Conservation (phyloP, 2,888 invertebrate species). For the Tuta absoluta region DNA sequence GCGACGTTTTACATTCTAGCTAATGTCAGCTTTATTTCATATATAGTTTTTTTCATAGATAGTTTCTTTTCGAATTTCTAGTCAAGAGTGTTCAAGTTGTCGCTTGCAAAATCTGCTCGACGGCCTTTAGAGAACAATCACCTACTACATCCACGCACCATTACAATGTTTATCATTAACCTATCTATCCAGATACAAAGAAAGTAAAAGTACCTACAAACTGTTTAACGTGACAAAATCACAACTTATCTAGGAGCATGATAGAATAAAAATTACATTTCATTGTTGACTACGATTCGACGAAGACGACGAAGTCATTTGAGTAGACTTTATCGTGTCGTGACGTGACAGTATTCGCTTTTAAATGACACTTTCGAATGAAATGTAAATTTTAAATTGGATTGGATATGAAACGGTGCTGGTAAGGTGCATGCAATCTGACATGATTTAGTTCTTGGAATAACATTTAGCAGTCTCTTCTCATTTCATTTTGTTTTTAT, state of each 20-base stretch:
- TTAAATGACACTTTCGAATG: not conserved
- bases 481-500: too few relatives aligned
- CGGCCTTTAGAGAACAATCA: too few relatives aligned
- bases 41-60: too few relatives aligned
- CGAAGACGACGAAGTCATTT: not conserved
- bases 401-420: not conserved
- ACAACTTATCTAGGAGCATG: not conserved
- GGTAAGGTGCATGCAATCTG: too few relatives aligned
- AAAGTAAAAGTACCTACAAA: conserved; percentile 12
- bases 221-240: not conserved
- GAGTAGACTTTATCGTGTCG: not conserved
- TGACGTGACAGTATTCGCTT: not conserved
- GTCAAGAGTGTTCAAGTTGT: too few relatives aligned
- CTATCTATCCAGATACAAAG: not conserved
- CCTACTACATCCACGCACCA: too few relatives aligned
- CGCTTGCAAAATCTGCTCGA: too few relatives aligned
- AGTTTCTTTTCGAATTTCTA: too few relatives aligned
- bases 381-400: not conserved
- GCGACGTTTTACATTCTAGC: too few relatives aligned
- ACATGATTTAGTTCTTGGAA: too few relatives aligned
- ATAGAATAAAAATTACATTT: not conserved
- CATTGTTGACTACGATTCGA: too few relatives aligned
- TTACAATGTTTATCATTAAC: not conserved
- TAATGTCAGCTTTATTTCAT: too few relatives aligned
- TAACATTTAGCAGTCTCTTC: not conserved